These are phyloP conservation scores for Corapipo altera DNA, from an alignment of 2,113 vertebrate species.

Conservation along the genomic window DNA sequence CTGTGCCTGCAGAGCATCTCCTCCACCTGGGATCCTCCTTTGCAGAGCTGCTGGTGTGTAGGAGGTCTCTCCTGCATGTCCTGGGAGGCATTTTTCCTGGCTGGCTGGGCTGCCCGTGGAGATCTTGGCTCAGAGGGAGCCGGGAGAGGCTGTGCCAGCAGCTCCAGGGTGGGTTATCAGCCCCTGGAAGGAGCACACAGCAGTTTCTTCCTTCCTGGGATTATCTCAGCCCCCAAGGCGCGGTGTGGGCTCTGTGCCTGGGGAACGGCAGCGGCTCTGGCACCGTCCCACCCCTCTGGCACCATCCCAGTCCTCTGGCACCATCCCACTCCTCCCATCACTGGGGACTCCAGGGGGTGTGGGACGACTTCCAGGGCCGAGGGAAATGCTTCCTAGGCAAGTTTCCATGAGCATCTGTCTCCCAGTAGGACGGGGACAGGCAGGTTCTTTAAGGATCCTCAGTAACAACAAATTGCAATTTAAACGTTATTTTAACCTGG, in stretches of 20 bases:
- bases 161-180: slow-evolving; percentile 37
- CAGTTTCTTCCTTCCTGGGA: slow-evolving; percentile 35
- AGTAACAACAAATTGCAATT: neutral
- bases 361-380: neutral
- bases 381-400: neutral
- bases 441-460: neutral
- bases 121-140: neutral
- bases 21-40: neutral
- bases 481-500: neutral
- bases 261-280: neutral
- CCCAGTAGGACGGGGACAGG: neutral
- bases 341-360: slow-evolving; percentile 17
- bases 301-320: neutral
- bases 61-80: neutral
- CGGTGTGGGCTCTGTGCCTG: neutral
- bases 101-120: neutral
- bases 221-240: slow-evolving; percentile 13
- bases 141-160: neutral
- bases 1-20: neutral
- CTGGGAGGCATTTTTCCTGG: neutral
- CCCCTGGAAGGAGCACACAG: slow-evolving; percentile 17
- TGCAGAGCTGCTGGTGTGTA: rapidly evolving
- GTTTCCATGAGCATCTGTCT: neutral
- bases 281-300: neutral
- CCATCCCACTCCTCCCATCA: neutral